phyloP scores from a whole-genome alignment of 2,113 vertebrate species.

The Terrapene triunguis region DNA sequence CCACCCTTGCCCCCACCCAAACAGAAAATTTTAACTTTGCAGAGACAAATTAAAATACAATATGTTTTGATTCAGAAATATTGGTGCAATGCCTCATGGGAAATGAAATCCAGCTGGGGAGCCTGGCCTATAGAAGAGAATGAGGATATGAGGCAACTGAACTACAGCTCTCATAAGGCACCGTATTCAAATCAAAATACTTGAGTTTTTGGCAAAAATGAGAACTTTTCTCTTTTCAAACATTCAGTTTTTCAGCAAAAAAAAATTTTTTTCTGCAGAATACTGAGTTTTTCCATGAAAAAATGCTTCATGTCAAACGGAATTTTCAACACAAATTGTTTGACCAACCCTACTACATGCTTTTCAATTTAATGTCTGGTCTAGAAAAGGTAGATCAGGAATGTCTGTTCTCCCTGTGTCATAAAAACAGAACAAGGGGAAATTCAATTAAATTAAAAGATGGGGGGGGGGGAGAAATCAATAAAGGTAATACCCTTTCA shows the following conservation, averaged over 20 bases:
- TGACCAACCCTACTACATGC: neutral
- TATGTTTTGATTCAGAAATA: neutral
- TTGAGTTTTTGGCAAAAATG: neutral
- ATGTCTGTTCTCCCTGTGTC: neutral
- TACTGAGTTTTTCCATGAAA: neutral
- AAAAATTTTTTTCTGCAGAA: neutral
- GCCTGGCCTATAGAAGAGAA: neutral
- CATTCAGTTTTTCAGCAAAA: neutral
- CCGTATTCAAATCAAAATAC: neutral
- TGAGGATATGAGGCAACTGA: neutral
- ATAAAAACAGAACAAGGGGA: neutral
- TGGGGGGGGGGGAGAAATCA: neutral
- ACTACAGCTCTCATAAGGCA: neutral
- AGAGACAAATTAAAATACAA: neutral
- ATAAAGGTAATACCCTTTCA: neutral
- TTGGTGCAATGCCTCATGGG: slow-evolving; percentile 3
- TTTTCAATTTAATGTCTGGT: neutral
- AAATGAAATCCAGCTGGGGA: slow-evolving; percentile 3
- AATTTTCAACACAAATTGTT: neutral
- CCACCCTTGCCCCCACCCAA: slow-evolving; percentile 12
- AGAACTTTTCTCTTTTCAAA: neutral
- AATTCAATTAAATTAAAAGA: neutral
- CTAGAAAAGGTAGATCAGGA: neutral
- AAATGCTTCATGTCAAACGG: neutral
- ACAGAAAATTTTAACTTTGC: neutral